Conservation (phyloP, 2,888 invertebrate species). For the Platycheirus rosarum region DNA sequence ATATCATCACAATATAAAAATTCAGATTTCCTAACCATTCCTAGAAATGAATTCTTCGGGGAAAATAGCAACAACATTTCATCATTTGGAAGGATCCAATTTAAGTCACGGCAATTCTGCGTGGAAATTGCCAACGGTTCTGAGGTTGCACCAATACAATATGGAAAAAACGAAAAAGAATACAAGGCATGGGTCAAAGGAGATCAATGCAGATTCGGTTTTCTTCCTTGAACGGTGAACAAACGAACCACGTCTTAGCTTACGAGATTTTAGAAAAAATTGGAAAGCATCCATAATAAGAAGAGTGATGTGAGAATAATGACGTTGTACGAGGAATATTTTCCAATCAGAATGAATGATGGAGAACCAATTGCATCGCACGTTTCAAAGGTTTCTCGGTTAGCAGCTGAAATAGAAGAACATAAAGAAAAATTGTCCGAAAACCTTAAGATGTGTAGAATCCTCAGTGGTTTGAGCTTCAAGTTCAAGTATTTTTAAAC, state of each 20-base stretch:
- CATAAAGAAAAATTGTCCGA: constrained; percentile 16
- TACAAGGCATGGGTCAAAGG: constrained; percentile 17
- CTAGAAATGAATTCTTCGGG: too few relatives aligned
- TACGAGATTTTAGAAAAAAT: constrained; percentile 33
- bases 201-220: constrained; percentile 42
- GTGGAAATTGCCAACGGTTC: too few relatives aligned
- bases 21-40: too few relatives aligned
- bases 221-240: constrained; percentile 28
- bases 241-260: constrained; percentile 30
- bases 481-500: too few relatives aligned
- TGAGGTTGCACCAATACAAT: too few relatives aligned
- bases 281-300: constrained; percentile 19
- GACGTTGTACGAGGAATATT: constrained; percentile 45
- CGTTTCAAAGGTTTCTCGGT: not conserved
- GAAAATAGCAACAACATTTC: too few relatives aligned
- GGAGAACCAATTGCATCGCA: constrained; percentile 4
- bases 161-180: too few relatives aligned
- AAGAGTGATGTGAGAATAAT: too few relatives aligned
- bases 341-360: constrained; percentile 33
- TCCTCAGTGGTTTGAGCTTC: constrained; percentile 27
- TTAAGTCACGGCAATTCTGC: constrained; percentile 33
- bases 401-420: constrained; percentile 19
- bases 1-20: too few relatives aligned
- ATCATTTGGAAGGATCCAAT: too few relatives aligned
- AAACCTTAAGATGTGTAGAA: constrained; percentile 20